A percentile compares a stretch with the other conserved stretches of the same genome.
Evolutionary conservation across 2,797 vertebrate species (phyloP).

Genomic region (Notoglanidium macrostoma): DNA sequence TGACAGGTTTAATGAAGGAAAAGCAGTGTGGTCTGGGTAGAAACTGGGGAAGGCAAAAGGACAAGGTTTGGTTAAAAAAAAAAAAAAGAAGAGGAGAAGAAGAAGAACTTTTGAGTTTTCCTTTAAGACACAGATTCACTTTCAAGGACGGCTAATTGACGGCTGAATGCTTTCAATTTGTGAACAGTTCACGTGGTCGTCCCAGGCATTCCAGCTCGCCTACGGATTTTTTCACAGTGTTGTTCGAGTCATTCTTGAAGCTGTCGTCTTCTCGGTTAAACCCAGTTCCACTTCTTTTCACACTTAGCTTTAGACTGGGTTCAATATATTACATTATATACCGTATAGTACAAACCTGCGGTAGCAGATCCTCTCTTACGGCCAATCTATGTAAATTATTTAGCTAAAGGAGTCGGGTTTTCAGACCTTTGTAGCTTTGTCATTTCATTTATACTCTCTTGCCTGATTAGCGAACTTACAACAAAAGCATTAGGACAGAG

Average conservation of each 20-base stretch:
- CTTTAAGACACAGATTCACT: conserved; percentile 50
- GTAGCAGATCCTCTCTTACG: not conserved
- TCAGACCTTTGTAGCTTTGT: not conserved
- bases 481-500: not conserved
- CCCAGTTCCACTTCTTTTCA: not conserved
- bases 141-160: conserved; percentile 58
- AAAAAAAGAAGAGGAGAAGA: not conserved
- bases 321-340: not conserved
- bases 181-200: conserved; percentile 41
- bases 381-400: not conserved
- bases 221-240: not conserved
- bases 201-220: conserved; percentile 26
- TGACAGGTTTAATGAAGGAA: conserved; percentile 7
- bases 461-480: not conserved
- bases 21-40: conserved; percentile 12
- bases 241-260: not conserved
- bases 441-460: not conserved
- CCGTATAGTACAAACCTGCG: not conserved
- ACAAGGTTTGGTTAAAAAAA: conserved; percentile 43
- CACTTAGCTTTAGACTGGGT: not conserved
- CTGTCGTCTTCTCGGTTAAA: not conserved
- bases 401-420: not conserved
- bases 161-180: conserved; percentile 60
- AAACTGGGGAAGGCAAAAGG: conserved; percentile 17
- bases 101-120: conserved; percentile 49